Evolutionary conservation across 2,113 vertebrate genomes (phyloP).

Genomic region (Cryptomyrus ogoouensis): DNA sequence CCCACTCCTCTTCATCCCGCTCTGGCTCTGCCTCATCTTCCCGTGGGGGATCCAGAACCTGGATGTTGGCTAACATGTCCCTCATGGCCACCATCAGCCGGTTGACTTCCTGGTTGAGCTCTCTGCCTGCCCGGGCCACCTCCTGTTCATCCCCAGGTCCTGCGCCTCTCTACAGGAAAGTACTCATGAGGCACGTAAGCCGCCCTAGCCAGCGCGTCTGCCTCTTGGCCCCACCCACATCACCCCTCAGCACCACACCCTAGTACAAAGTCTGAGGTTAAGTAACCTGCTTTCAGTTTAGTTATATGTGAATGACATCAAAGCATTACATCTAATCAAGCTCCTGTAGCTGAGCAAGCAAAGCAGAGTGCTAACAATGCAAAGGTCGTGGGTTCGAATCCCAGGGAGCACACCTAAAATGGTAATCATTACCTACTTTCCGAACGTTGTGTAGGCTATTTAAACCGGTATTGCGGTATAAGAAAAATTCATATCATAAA

Average conservation of each 20-base stretch:
- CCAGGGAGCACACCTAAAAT: background rate
- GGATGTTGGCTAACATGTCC: slow-evolving; percentile 96
- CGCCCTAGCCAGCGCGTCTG: too few species aligned
- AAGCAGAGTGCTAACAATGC: background rate
- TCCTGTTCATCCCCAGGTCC: slow-evolving; percentile 68
- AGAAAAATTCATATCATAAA: too few species aligned
- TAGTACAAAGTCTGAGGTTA: background rate
- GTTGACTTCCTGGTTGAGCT: slow-evolving; percentile 87
- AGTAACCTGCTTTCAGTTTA: background rate
- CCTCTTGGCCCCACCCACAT: background rate
- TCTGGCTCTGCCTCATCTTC: slow-evolving; percentile 63
- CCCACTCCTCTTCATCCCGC: slow-evolving; percentile 82
- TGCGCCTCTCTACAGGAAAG: slow-evolving; percentile 57
- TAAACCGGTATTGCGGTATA: too few species aligned
- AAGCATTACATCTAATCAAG: background rate
- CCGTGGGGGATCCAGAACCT: slow-evolving; percentile 78
- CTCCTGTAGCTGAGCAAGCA: background rate
- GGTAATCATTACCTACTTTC: background rate
- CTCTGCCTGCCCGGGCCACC: slow-evolving; percentile 75
- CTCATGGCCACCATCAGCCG: slow-evolving; percentile 91
- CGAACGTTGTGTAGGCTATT: too few species aligned
- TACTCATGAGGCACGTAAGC: background rate
- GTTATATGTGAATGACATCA: background rate
- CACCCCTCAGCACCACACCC: background rate
- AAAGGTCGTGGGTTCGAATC: background rate